Base-by-base conservation (phyloP, 2,797 vertebrate species). In the Mergus octosetaceus region DNA sequence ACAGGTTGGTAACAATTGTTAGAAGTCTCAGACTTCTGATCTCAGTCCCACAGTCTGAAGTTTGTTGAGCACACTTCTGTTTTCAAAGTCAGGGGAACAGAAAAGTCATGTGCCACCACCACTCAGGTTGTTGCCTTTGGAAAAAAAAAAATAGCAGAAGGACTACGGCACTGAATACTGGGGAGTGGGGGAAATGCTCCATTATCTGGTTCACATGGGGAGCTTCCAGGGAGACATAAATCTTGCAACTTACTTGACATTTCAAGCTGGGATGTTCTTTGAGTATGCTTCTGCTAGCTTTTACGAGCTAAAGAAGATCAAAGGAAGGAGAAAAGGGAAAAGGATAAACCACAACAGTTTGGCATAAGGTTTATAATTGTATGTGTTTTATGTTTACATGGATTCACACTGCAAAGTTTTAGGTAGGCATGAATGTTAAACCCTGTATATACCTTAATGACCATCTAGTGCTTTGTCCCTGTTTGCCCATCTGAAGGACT, bases 1-100 rank as follows among this genome's bases (percentile, higher is more conserved):
- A 69, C 97, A 97, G 79, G 97, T 97, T 89, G 54, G 96, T 93
- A 66, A 77, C 71, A 38, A 5, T 0, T 69, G 41, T 66, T 58
- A 6, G 19, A 83, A 45, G 28, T 66, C 51, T 68, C 8, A 43
- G 28, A 39, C 4, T 73, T 16, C 57, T 80, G 47, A 11, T 75
- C 58, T 64, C 56, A 64, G 64, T 88, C 28, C 34, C 3, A 4
- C 22, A 30, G 19, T 30, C 54, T 88, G 62, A 27, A 66, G 58
- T 86, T 78, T 78, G 49, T 71, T 61, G 25, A 22, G 36, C 13
- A 85, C 58, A 32, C 21, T 69, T 69, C 16, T 71, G 20, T 57
- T 92, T 92, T 70, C 78, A 87, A 68, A 76, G 56, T 57, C 38
- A 73, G 22, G 30, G 66, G 85, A 95, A 81, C 14, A 51, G 41